Evolutionary conservation across 2,888 invertebrate species (phyloP), one percentile per base, ranked within the genome.

Genomic region (Siphlonurus alternatus): DNA sequence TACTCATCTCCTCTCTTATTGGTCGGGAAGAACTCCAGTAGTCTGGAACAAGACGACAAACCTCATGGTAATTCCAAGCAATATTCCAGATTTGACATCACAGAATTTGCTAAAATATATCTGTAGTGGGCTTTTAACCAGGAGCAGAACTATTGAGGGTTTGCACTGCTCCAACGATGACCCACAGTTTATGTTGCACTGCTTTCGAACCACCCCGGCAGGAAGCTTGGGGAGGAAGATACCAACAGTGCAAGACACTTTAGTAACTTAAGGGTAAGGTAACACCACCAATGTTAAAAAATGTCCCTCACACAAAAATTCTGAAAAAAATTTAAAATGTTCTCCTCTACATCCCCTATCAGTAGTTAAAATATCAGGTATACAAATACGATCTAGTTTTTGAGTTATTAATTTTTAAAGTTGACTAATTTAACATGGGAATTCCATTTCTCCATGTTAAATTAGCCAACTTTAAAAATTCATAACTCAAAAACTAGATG

Each of bases 11-110:
- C 91, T 74, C 95, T 87, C 74, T 94, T 95, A 78, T 93, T 95
- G 72, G 89, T 83, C 68, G 96, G 96, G 75, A 96, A 88, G 79
- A 95, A 93, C 77, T 95, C 94, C 86, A 91, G 85, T 74, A 93
- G 78, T 75, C 91, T 91, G 71, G 68, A 70, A 67, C 60, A 61
- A 64, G 65, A 56, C 56, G 1, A 10, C n/a, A 15, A n/a, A 10
- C 10, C 10, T 51, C n/a, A 15, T n/a, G 10, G 53, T 68, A 66
- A 51, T 15, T 67, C 25, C 59, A 60, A n/a, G 20, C 53, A 62
- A 59, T 24, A 25, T 62, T 18, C 20, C 25, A 53, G 1, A 53
- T 19, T 22, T n/a, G n/a, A n/a, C n/a, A n/a, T n/a, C n/a, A n/a
- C n/a, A n/a, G n/a, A n/a, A n/a, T n/a, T 10, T 24, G 54, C 1